These are phyloP conservation scores for Anthophora plumipes DNA, from an alignment of 2,888 invertebrate species.

Conservation along the genomic window DNA sequence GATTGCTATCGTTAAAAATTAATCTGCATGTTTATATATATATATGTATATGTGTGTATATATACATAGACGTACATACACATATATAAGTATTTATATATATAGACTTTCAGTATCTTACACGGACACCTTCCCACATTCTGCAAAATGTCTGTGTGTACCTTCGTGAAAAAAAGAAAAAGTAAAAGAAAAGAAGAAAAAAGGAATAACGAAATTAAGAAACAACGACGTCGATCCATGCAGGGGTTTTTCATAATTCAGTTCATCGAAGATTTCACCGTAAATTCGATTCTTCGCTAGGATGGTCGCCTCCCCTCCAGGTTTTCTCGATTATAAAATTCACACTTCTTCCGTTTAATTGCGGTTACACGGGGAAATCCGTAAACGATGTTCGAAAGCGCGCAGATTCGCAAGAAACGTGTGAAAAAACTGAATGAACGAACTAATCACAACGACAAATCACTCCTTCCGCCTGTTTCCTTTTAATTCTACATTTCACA, in stretches of 20 bases:
- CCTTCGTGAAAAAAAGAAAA: conserved; percentile 39
- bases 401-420: conserved; percentile 17
- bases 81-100: conserved; percentile 74
- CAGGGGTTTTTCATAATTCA: not conserved
- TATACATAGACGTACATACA: conserved; percentile 68
- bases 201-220: not conserved
- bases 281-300: conserved; percentile 7
- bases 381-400: not conserved
- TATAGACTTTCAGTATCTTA: conserved; percentile 82
- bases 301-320: too few species aligned
- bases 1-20: conserved; percentile 76
- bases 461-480: too few species aligned
- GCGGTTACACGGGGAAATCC: too few species aligned
- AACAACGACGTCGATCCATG: conserved; percentile 7
- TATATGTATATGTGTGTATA: conserved; percentile 66
- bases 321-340: not conserved
- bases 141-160: conserved; percentile 41
- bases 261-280: not conserved
- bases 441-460: conserved; percentile 60
- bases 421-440: conserved; percentile 51
- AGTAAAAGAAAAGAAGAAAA: not conserved
- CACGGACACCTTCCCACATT: conserved; percentile 67
- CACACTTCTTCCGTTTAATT: not conserved
- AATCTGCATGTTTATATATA: conserved; percentile 70
- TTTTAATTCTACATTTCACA: conserved; percentile 39